Base-by-base conservation (phyloP, 2,797 vertebrate species). In the Chelmon rostratus region DNA sequence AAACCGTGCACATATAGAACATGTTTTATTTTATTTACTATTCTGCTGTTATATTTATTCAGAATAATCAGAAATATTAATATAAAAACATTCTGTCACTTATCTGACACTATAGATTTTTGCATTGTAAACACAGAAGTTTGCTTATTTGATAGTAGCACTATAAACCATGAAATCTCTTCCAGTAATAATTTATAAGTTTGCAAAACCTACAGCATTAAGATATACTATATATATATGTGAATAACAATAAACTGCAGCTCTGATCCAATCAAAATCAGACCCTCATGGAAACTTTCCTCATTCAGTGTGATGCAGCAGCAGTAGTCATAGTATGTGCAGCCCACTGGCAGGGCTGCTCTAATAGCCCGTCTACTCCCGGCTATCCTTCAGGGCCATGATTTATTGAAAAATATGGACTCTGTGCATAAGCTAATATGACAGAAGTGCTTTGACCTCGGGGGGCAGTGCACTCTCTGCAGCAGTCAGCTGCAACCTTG, bases 361-460 rank as follows among this genome's bases (percentile, higher is more conserved):
- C 77, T 79, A 72, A 83, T 59, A 84, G 82, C 82, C 64, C 6
- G 8, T 61, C 73, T 23, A 56, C 80, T 86, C 62, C 53, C 67
- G 33, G 81, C 31, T 16, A 31, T 76, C 83, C 88, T 88, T 88
- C 85, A 76, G 85, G 80, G 73, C 8, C 88, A 93, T 91, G 88
- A 91, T 93, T 92, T 93, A 93, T 93, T 93, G 85, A 92, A 89
- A 92, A 85, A 90, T 89, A 88, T 87, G 85, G 85, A 79, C 78
- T 65, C 76, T 52, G 84, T 77, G 77, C 88, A 86, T 88, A 88
- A 93, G 86, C 88, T 93, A 92, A 91, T 91, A 92, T 79, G 89
- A 89, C 91, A 93, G 91, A 93, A 93, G 92, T 89, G 92, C 90
- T 91, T 93, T 92, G 92, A 92, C 93, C 91, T 91, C 63, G 70